Conservation (phyloP, 2,797 vertebrate genomes). For the Megaceryle alcyon region DNA sequence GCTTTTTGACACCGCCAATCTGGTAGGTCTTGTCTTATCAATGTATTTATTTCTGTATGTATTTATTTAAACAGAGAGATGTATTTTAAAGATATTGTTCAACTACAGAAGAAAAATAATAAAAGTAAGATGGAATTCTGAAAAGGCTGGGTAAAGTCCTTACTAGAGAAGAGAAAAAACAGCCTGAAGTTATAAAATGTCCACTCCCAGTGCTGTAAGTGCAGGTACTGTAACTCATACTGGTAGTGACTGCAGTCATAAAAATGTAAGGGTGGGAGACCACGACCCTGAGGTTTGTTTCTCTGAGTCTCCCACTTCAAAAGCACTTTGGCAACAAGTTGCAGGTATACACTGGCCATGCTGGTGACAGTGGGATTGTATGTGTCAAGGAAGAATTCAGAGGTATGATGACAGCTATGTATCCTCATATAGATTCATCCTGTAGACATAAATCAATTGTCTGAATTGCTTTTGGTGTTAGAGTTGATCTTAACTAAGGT, state of each 20-base stretch:
- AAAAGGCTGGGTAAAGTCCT: background rate
- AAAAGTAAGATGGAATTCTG: background rate
- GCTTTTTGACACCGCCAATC: background rate
- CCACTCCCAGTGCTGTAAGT: background rate
- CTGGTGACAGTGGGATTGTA: background rate
- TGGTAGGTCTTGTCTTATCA: background rate
- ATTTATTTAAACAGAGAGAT: constrained; percentile 19
- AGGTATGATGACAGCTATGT: background rate
- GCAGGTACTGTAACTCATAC: background rate
- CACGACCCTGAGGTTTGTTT: background rate
- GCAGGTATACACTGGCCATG: background rate
- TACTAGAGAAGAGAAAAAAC: background rate
- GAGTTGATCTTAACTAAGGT: background rate
- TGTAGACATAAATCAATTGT: background rate
- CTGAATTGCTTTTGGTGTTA: background rate
- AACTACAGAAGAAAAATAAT: background rate
- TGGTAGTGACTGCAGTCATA: background rate
- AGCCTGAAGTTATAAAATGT: background rate
- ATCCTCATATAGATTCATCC: background rate
- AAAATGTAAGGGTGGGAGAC: background rate
- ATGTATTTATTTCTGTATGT: background rate
- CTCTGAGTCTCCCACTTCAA: background rate
- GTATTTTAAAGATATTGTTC: background rate
- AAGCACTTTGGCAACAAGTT: background rate
- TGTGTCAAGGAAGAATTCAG: background rate